These are phyloP conservation scores for Acronicta alni DNA, from an alignment of 2,888 invertebrate species.

Conservation along the genomic window DNA sequence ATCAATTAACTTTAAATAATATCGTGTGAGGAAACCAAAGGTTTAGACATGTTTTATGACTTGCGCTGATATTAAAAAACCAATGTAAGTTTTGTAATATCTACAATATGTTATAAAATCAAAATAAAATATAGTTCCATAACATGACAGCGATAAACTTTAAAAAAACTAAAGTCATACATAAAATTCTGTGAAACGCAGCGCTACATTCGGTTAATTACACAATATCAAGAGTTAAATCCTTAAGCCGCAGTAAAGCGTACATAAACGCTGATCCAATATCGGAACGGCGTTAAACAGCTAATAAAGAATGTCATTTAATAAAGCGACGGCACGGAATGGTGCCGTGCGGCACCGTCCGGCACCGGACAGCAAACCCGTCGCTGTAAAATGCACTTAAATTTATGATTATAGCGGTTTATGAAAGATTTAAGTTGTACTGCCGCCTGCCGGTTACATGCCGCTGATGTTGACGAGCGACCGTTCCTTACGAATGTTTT, in stretches of 20 bases:
- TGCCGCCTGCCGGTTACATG: slow-evolving; percentile 18
- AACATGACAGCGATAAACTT: slow-evolving; percentile 1
- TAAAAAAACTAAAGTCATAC: not conserved
- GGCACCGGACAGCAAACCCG: slow-evolving; percentile 48
- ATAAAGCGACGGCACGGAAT: slow-evolving; percentile 50
- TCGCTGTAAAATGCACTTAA: slow-evolving; percentile 50
- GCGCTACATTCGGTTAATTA: slow-evolving; percentile 47
- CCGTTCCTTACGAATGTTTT: slow-evolving; percentile 21
- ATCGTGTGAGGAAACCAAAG: no score
- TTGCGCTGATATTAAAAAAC: no score
- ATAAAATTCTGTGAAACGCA: slow-evolving; percentile 16
- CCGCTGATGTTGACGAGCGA: slow-evolving; percentile 28
- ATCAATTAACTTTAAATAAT: no score
- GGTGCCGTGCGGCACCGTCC: slow-evolving; percentile 47
- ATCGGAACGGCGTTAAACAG: slow-evolving; percentile 57
- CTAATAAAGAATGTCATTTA: slow-evolving; percentile 59
- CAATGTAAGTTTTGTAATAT: no score
- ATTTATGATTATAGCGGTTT: slow-evolving; percentile 60
- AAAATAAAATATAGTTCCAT: not conserved
- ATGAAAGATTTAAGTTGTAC: slow-evolving; percentile 47
- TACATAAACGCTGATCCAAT: slow-evolving; percentile 55
- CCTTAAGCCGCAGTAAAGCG: slow-evolving; percentile 50
- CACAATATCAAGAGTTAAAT: slow-evolving; percentile 49
- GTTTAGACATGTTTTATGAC: no score
- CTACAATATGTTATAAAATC: not conserved